These are phyloP conservation scores for Anguilla japonica DNA, from an alignment of 2,113 vertebrate species.

Conservation along the genomic window DNA sequence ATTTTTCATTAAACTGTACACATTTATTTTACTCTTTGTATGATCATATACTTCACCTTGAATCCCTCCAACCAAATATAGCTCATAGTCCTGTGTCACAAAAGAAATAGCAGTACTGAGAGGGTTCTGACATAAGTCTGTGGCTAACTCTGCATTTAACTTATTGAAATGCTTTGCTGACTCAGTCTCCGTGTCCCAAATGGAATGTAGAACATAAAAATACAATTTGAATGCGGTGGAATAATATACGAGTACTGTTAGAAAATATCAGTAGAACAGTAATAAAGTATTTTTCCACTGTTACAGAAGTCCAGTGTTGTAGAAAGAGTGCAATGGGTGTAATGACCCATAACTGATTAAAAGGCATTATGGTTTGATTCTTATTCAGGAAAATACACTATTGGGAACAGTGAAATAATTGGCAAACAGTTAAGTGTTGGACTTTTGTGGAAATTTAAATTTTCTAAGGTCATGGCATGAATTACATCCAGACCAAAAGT, in stretches of 20 bases:
- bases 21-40: too few relatives aligned
- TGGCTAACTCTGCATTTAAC: neutral
- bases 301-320: too few relatives aligned
- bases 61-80: neutral
- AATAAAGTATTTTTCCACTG: neutral
- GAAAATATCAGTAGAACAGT: too few relatives aligned
- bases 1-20: too few relatives aligned
- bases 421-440: too few relatives aligned
- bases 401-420: too few relatives aligned
- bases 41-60: neutral
- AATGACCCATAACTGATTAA: too few relatives aligned
- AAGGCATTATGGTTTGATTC: too few relatives aligned
- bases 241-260: neutral
- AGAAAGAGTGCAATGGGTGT: too few relatives aligned
- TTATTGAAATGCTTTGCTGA: neutral
- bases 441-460: neutral
- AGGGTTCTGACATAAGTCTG: neutral
- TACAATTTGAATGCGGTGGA: neutral
- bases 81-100: neutral
- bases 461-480: neutral
- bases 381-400: too few relatives aligned
- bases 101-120: neutral
- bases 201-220: too few relatives aligned
- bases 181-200: too few relatives aligned
- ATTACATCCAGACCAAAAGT: neutral